Evolutionary conservation across 2,797 vertebrate genomes (phyloP).

Genomic region (Schizothorax lantsangensis): DNA sequence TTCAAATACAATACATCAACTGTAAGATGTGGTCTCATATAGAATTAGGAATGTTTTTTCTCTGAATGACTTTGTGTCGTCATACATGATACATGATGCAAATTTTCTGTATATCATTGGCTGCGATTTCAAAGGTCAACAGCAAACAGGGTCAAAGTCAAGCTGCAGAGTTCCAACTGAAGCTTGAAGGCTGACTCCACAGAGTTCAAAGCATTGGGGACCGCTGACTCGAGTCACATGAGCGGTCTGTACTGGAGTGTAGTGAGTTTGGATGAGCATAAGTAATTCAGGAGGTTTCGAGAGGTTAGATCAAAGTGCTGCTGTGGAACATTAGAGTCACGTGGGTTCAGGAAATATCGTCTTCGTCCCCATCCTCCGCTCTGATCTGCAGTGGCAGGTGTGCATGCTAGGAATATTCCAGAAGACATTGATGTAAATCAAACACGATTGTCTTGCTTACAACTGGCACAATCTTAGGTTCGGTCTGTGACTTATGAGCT

Average conservation of each 20-base stretch:
- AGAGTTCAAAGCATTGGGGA: background rate
- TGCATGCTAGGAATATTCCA: constrained; percentile 62
- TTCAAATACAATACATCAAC: too few species aligned
- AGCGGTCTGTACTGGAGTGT: background rate
- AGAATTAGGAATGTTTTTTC: background rate
- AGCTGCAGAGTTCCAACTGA: background rate
- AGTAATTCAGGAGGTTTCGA: background rate
- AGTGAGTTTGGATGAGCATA: background rate
- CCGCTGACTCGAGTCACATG: background rate
- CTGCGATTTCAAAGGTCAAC: background rate
- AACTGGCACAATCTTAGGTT: constrained; percentile 11
- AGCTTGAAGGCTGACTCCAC: constrained; percentile 6
- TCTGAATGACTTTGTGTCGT: background rate
- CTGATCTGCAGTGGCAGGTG: constrained; percentile 71
- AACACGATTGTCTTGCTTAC: constrained; percentile 62
- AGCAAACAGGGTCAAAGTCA: background rate
- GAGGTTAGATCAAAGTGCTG: constrained; percentile 6
- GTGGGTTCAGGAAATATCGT: constrained; percentile 44
- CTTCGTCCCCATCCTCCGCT: constrained; percentile 37
- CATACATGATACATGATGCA: background rate
- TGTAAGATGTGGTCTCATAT: background rate
- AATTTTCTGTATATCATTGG: background rate
- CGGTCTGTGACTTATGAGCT: constrained; percentile 12
- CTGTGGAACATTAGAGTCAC: constrained; percentile 52
- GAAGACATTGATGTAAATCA: constrained; percentile 75